These are phyloP conservation scores for Leptinotarsa lineolata DNA, from an alignment of 1,140 invertebrate genomes.

Conservation along the genomic window DNA sequence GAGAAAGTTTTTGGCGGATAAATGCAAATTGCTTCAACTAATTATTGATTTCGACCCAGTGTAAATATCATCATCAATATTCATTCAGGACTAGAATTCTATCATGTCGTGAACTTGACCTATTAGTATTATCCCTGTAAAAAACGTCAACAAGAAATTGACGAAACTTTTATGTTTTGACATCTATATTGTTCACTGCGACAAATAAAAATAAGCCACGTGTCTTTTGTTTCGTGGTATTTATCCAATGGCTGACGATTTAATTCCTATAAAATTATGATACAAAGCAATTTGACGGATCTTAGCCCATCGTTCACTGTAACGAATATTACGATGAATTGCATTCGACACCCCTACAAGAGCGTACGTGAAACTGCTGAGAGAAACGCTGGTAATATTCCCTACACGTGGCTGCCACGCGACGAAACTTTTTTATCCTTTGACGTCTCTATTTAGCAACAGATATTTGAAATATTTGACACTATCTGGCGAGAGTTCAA, in stretches of 20 bases:
- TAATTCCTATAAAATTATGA: constrained; percentile 28
- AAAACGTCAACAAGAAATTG: too few relatives aligned
- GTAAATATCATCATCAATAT: not conserved
- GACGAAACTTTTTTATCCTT: constrained; percentile 26
- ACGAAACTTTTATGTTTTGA: not conserved
- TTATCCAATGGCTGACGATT: constrained; percentile 18
- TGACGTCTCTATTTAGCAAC: constrained; percentile 27
- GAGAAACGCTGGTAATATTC: constrained; percentile 28
- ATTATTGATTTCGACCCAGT: too few relatives aligned
- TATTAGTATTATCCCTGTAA: too few relatives aligned
- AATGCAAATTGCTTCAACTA: too few relatives aligned
- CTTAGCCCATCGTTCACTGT: constrained; percentile 17
- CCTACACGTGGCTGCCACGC: constrained; percentile 22
- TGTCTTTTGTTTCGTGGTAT: constrained; percentile 27
- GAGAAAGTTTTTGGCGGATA: too few relatives aligned
- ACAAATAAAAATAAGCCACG: constrained; percentile 18
- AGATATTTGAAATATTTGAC: constrained; percentile 27
- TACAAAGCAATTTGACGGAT: constrained; percentile 32
- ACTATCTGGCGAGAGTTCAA: constrained; percentile 18
- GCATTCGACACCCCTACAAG: constrained; percentile 17
- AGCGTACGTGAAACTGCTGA: constrained; percentile 22
- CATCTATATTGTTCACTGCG: constrained; percentile 4
- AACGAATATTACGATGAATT: constrained; percentile 1
- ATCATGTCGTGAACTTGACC: too few relatives aligned
- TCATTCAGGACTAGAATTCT: not conserved